Evolutionary conservation across 2,888 invertebrate genomes (phyloP), one percentile per base, ranked within the genome.

Genomic region (Rhingia campestris): DNA sequence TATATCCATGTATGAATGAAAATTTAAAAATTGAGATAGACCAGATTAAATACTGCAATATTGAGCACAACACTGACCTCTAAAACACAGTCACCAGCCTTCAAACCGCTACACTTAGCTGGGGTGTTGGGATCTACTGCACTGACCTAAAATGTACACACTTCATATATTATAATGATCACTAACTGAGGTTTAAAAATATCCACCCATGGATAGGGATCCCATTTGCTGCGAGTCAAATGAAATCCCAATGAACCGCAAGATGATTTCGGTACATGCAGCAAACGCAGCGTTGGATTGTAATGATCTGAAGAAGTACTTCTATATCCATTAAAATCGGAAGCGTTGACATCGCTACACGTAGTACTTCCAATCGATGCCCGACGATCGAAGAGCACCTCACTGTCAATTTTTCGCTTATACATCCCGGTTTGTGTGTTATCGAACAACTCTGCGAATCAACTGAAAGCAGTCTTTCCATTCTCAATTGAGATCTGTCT

Each of bases 201-300:
- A 88, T 91, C 90, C 87, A 95, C 94, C 96, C 96, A 96, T 30
- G 96, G 96, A 91, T 96, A 96, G 0, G 96, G 96, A 90, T 96
- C 96, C 95, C 95, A 96, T 79, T 95, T 93, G 5, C 95, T 95
- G 86, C 95, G 93, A 0, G 95, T 95, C 45, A 96, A 91, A 81
- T 95, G 93, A 89, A 96, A 96, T 0, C 96, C 96, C 49, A 94
- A 93, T 2, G 93, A 93, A 70, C 93, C 93, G 30, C 87, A 88
- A 63, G 93, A 93, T 51, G 93, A 93, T 88, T 94, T 93, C 4
- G 93, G 93, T 3, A 95, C 92, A 86, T 93, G 92, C 6, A 97
- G 88, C 39, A 90, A 81, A 49, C 91, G 90, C 22, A 91, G 89
- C 4, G 88, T 86, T 6, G 90, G 89, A 73, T 88, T 88, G 67